These are phyloP conservation scores for Heliopora coerulea DNA, from an alignment of 92 coral and sea anemone genomes.

Conservation along the genomic window DNA sequence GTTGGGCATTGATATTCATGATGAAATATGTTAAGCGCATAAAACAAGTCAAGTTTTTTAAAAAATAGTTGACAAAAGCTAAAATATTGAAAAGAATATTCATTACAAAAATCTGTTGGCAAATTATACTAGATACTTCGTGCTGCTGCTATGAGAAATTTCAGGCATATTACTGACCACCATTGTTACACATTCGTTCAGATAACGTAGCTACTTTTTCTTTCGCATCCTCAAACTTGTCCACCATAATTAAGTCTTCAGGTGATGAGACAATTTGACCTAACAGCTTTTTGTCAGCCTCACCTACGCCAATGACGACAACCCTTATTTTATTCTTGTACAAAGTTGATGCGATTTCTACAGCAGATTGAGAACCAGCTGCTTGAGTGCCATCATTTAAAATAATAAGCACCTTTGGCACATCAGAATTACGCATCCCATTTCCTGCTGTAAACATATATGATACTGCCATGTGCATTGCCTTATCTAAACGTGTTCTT, in stretches of 20 bases:
- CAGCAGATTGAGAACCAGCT: not conserved
- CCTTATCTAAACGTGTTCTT: slow-evolving; percentile 23
- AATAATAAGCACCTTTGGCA: slow-evolving; percentile 25
- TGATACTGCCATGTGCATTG: slow-evolving; percentile 14
- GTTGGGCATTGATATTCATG: too few relatives aligned
- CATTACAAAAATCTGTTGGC: too few relatives aligned
- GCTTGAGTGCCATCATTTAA: slow-evolving; percentile 31
- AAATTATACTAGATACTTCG: too few relatives aligned
- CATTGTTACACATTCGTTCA: slow-evolving; percentile 20
- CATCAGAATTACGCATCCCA: slow-evolving; percentile 8
- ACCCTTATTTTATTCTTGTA: slow-evolving; percentile 2
- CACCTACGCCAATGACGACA: slow-evolving; percentile 36
- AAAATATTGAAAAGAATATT: too few relatives aligned
- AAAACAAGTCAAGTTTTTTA: too few relatives aligned
- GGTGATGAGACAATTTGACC: slow-evolving; percentile 4
- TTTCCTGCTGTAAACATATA: slow-evolving; percentile 12
- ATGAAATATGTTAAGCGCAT: too few relatives aligned
- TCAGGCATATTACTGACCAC: slow-evolving; percentile 4
- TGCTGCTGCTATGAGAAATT: too few relatives aligned
- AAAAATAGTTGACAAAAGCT: too few relatives aligned
- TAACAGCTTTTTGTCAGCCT: slow-evolving; percentile 29
- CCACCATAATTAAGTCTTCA: slow-evolving; percentile 11
- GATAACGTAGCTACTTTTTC: slow-evolving; percentile 3
- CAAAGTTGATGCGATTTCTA: slow-evolving; percentile 2
- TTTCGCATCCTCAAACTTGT: slow-evolving; percentile 28